A percentile compares a stretch with the other conserved stretches of the same genome.
Conservation (phyloP, 2,797 vertebrate genomes). For the Anolis apletophallus region DNA sequence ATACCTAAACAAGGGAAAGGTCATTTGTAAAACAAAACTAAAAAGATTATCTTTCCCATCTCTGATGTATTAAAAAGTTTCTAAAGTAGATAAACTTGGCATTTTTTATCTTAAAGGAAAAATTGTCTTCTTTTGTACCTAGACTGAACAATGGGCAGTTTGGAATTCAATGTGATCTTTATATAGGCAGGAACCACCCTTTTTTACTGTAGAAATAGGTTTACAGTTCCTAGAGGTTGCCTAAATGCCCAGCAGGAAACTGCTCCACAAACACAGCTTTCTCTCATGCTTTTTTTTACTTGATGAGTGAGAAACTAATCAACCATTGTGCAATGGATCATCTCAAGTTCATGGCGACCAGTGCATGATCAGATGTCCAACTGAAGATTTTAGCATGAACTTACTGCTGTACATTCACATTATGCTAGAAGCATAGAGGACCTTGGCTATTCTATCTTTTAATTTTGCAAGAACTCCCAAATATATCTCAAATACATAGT, state of each 20-base stretch:
- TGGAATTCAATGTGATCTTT: background rate
- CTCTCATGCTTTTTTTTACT: too few relatives aligned
- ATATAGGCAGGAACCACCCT: background rate
- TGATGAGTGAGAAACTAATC: too few relatives aligned
- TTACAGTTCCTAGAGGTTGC: too few relatives aligned
- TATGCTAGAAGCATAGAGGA: too few relatives aligned
- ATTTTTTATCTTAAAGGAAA: background rate
- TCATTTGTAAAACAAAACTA: background rate
- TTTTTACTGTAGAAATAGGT: too few relatives aligned
- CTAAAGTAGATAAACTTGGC: background rate
- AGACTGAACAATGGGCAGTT: background rate
- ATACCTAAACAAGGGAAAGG: conserved; percentile 9
- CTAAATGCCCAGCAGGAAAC: too few relatives aligned
- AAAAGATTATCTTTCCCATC: background rate
- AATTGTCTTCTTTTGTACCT: background rate
- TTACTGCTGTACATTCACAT: too few relatives aligned
- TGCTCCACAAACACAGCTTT: too few relatives aligned
- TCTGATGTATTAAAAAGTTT: background rate
- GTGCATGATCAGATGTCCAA: too few relatives aligned
- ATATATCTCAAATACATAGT: background rate
- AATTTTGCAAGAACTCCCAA: background rate
- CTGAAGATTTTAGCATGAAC: too few relatives aligned
- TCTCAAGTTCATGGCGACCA: too few relatives aligned
- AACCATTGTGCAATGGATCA: too few relatives aligned
- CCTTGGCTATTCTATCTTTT: background rate